Evolutionary conservation across 2,113 vertebrate species (phyloP).

Genomic region (Corvus cornix): DNA sequence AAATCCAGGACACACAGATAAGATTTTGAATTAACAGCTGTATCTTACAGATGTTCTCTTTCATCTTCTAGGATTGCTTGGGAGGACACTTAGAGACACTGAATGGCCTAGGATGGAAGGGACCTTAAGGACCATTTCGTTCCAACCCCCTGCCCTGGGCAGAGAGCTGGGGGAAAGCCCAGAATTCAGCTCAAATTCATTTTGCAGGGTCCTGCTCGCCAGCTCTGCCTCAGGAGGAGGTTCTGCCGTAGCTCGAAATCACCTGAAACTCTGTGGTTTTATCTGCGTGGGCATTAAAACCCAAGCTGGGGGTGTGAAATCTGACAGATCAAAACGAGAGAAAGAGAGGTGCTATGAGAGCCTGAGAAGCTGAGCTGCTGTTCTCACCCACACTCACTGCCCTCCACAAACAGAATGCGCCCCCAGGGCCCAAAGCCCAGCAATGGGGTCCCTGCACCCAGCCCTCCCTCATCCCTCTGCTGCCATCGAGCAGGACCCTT

Average conservation of each 20-base stretch:
- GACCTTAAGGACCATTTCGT: too few species aligned
- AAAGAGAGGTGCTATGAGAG: background rate
- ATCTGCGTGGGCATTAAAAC: conserved; percentile 2
- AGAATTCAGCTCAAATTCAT: background rate
- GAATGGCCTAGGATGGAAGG: background rate
- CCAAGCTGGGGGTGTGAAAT: conserved; percentile 31
- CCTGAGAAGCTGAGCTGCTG: conserved; percentile 20
- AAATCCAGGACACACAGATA: background rate
- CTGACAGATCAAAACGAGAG: conserved; percentile 42
- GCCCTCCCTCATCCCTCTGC: background rate
- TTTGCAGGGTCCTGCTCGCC: background rate
- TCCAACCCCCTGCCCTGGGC: background rate
- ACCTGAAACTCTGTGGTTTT: conserved; percentile 32
- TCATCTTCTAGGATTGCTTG: background rate
- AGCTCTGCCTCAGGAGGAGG: background rate
- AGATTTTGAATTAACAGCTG: background rate
- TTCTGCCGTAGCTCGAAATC: background rate
- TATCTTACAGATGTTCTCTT: background rate
- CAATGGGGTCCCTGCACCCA: background rate
- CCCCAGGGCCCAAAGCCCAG: rapidly evolving
- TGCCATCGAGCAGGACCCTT: rapidly evolving
- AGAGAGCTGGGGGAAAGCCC: background rate
- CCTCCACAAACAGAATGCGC: background rate
- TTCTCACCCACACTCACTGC: background rate
- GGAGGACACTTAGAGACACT: background rate